A percentile compares a stretch with the other conserved stretches of the same genome.
Conservation (phyloP, 2,797 vertebrate species). For the Acrossocheilus fasciatus region DNA sequence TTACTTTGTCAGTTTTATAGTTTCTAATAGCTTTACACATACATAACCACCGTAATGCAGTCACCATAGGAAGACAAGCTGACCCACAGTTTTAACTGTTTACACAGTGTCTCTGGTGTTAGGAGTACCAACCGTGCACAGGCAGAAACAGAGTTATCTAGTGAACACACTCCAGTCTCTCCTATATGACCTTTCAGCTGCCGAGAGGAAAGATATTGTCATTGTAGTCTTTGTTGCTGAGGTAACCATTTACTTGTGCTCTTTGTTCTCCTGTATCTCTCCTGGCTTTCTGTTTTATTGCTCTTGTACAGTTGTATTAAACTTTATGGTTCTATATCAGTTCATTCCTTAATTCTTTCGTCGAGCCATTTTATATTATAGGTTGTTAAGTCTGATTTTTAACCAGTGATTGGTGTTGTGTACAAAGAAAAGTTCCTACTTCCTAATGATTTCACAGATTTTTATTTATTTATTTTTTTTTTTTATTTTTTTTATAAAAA, state of each 20-base stretch:
- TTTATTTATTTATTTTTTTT: background rate
- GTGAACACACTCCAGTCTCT: conserved; percentile 83
- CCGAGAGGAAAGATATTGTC: conserved; percentile 78
- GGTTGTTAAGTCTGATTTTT: background rate
- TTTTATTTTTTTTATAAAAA: background rate
- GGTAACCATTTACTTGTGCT: conserved; percentile 69
- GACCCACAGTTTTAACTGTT: conserved; percentile 34
- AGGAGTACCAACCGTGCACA: conserved; percentile 86
- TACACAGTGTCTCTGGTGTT: conserved; percentile 87
- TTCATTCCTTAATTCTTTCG: background rate
- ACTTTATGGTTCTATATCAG: background rate
- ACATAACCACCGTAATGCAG: background rate
- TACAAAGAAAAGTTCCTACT: background rate
- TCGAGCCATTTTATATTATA: background rate
- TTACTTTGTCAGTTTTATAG: background rate
- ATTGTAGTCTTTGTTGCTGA: conserved; percentile 88
- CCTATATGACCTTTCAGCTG: conserved; percentile 75
- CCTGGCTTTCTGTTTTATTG: background rate
- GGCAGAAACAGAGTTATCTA: conserved; percentile 85
- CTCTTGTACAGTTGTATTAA: background rate
- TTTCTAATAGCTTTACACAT: background rate
- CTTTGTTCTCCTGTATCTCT: background rate
- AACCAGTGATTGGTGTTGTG: background rate
- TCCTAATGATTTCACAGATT: background rate
- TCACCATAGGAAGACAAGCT: background rate